A percentile compares a stretch with the other conserved stretches of the same genome.
These are phyloP conservation scores for Rhopalosiphum maidis DNA, from an alignment of 1,140 invertebrate species.

Conservation along the genomic window DNA sequence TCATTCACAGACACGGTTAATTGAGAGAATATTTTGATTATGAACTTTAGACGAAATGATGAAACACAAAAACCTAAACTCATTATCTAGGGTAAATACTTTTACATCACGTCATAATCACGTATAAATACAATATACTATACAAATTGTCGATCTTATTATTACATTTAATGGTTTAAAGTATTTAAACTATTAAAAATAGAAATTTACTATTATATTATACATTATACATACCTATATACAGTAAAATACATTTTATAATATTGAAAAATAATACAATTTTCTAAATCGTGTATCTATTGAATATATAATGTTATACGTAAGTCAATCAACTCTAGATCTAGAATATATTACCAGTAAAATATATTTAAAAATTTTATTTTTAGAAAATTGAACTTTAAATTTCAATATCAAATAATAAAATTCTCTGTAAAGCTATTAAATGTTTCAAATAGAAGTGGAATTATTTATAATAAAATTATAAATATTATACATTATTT, in stretches of 20 bases:
- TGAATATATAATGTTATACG: background rate
- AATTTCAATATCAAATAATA: background rate
- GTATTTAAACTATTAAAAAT: background rate
- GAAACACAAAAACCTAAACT: background rate
- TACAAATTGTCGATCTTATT: background rate
- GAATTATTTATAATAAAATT: too few species aligned
- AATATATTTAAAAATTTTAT: too few species aligned
- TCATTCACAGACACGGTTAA: background rate
- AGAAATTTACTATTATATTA: too few species aligned
- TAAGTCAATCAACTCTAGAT: background rate
- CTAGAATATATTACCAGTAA: background rate
- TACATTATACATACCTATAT: too few species aligned
- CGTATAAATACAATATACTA: too few species aligned
- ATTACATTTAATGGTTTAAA: background rate
- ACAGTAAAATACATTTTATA: too few species aligned
- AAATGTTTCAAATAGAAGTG: too few species aligned
- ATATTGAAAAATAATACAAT: background rate
- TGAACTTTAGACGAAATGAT: background rate
- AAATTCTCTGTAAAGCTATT: too few species aligned
- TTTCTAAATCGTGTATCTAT: background rate
- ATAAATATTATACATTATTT: too few species aligned
- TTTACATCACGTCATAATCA: background rate
- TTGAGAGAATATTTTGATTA: slow-evolving; percentile 10
- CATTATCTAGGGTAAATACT: background rate
- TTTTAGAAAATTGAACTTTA: background rate